Conservation (phyloP, 2,797 vertebrate species). For the Oryzias sinensis region DNA sequence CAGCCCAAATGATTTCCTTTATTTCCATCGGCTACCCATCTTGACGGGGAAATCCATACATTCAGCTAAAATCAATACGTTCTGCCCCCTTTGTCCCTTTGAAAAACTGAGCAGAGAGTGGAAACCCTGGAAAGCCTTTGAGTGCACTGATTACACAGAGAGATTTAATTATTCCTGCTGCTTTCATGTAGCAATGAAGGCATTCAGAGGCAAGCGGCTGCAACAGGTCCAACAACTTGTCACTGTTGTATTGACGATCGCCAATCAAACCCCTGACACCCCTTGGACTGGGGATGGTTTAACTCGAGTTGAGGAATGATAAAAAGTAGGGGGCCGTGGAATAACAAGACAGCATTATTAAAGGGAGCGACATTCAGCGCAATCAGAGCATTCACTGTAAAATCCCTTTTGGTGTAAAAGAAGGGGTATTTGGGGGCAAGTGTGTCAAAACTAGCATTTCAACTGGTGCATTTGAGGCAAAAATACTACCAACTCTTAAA, state of each 20-base stretch:
- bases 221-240: not conserved
- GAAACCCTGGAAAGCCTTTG: slow-evolving; percentile 24
- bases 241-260: slow-evolving; percentile 15
- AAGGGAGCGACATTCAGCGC: slow-evolving; percentile 15
- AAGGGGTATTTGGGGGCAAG: not conserved
- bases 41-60: slow-evolving; percentile 5
- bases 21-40: not conserved
- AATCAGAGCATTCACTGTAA: not conserved
- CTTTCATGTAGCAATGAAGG: slow-evolving; percentile 23
- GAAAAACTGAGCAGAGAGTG: slow-evolving; percentile 7
- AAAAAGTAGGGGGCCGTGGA: slow-evolving; percentile 4
- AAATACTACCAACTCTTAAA: too few species aligned
- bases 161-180: slow-evolving; percentile 51
- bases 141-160: slow-evolving; percentile 30
- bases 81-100: slow-evolving; percentile 20
- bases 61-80: not conserved
- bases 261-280: slow-evolving; percentile 10
- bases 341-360: slow-evolving; percentile 2
- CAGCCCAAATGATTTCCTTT: not conserved
- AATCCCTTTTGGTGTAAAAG: slow-evolving; percentile 4
- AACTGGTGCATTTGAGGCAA: not conserved
- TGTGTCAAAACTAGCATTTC: slow-evolving; percentile 8
- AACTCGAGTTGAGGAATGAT: slow-evolving; percentile 12
- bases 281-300: slow-evolving; percentile 21
- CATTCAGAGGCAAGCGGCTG: slow-evolving; percentile 34